These are phyloP conservation scores for Pleuronectes platessa DNA, from an alignment of 2,113 vertebrate genomes.

Conservation along the genomic window DNA sequence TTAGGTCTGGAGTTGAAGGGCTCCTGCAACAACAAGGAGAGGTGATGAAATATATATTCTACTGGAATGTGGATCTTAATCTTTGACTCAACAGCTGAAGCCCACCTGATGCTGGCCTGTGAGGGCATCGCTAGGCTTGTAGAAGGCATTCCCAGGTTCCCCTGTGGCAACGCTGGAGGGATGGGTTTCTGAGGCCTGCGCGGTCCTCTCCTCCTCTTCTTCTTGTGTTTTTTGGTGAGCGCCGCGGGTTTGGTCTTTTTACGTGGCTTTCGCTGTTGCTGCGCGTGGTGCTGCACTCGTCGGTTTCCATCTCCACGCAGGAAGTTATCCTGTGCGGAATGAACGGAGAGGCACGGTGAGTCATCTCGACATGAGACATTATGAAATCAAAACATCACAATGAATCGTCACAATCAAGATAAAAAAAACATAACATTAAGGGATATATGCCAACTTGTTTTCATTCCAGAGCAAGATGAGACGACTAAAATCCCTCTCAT, in stretches of 20 bases:
- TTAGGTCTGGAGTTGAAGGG: conserved; percentile 96
- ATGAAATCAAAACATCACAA: too few species aligned
- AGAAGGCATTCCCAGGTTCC: conserved; percentile 97
- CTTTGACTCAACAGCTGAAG: conserved; percentile 16
- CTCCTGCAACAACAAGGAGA: conserved; percentile 79
- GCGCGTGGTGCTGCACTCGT: conserved; percentile 97
- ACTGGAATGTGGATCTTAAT: neutral
- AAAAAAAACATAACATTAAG: neutral
- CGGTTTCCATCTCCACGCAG: conserved; percentile 95
- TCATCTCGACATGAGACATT: neutral
- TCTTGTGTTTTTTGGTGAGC: conserved; percentile 99
- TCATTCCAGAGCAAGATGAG: too few species aligned
- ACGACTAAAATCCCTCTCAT: too few species aligned
- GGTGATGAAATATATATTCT: neutral
- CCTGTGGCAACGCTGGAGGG: conserved; percentile 96
- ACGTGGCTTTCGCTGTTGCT: conserved; percentile 97
- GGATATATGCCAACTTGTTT: neutral
- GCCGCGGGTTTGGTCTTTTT: conserved; percentile 99
- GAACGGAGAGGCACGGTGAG: neutral
- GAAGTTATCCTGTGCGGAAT: conserved; percentile 91
- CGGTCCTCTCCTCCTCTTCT: conserved; percentile 93
- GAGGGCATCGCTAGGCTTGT: conserved; percentile 91
- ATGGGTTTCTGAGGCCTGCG: conserved; percentile 98
- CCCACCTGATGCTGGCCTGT: conserved; percentile 90
- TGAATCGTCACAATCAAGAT: neutral